Evolutionary conservation across 1,140 invertebrate species (phyloP), one percentile per base, ranked within the genome.

Genomic region (Phymastichus coffea): DNA sequence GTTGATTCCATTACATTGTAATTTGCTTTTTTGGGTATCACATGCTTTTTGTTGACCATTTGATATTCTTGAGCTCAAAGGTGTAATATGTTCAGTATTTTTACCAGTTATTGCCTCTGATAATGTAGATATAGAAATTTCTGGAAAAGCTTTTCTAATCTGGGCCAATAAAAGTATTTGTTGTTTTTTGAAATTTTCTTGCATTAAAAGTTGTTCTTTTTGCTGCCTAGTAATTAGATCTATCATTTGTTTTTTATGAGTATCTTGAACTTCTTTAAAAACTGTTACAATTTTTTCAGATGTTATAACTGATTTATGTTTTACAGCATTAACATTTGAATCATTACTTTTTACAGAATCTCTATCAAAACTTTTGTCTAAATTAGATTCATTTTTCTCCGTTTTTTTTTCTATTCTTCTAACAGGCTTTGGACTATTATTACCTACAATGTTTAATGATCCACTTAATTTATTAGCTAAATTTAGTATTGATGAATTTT

Each of bases 141-240:
- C 70, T 15, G 71, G 71, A 63, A 76, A 76, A 19, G 71, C 71
- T n/a, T 80, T 82, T 66, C 81, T 81, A 28, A 86, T 76, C 61
- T 85, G 82, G 14, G 74, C 76, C 38, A 84, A 72, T 17, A 86
- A 64, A 52, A 82, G 70, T 56, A 79, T 77, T 61, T 86, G 84
- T 63, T 86, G 85, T 38, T 82, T 82, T 54, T 85, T 82, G 67
- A 86, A 86, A 26, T 83, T 78, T 62, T 85, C 79, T 63, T 85
- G 82, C 38, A 87, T 71, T 2, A 81, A 67, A 15, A 79, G 66
- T 63, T 86, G 84, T 63, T 86, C 85, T 10, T 75, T 79, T 53
- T 82, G 81, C 64, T 87, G 84, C 33, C 83, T 82, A 47, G 81
- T 78, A 4, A 86, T 72, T 41, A 87, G 63, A 33, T 78, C 81